Base-by-base conservation (phyloP, 1,140 invertebrate genomes). In the Chrysomallon squamiferum region DNA sequence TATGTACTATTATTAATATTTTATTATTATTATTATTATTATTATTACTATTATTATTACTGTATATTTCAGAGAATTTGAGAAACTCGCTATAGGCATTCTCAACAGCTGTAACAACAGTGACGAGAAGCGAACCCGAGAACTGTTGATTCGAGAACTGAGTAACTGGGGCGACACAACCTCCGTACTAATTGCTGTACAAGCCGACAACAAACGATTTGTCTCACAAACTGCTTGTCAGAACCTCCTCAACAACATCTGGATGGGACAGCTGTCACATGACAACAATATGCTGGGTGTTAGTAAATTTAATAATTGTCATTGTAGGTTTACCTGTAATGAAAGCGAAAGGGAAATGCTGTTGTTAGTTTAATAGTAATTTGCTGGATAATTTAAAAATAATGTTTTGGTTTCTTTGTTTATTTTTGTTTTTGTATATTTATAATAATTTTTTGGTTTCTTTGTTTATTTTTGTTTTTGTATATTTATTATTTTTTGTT, bases 171-270 rank as follows among this genome's bases (percentile, higher is more conserved):
- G 84, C 7, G 62, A 73, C 4, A 72, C 81, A 9, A 83, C 83
- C 0, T 80, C 78, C 64, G 67, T 85, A 29, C 65, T 77, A 22
- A 72, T 85, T n/a, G 83, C 83, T 2, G 76, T 82, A 13, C 72
- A 84, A 47, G 77, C 82, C 4, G 76, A 84, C 71, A 84, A 84
- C 67, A 84, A 83, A 63, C 66, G 69, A 7, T 85, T 86, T 52
- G 78, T 86, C 20, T 79, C 82, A 7, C 84, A 85, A 49, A 76
- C 81, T 1, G 80, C 81, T 13, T 86, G 83, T 63, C 85, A 86
- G 68, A 66, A 72, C 33, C 70, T 86, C 0, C 73, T 86, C 15
- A 84, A 81, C 66, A 78, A 73, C 29, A 80, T 84, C 22, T 86
- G 85, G 85, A 81, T 78, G 74, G 85, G 83, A 7, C 72, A 76